These are phyloP conservation scores for Polia nebulosa DNA, from an alignment of 2,888 invertebrate genomes.

Conservation along the genomic window DNA sequence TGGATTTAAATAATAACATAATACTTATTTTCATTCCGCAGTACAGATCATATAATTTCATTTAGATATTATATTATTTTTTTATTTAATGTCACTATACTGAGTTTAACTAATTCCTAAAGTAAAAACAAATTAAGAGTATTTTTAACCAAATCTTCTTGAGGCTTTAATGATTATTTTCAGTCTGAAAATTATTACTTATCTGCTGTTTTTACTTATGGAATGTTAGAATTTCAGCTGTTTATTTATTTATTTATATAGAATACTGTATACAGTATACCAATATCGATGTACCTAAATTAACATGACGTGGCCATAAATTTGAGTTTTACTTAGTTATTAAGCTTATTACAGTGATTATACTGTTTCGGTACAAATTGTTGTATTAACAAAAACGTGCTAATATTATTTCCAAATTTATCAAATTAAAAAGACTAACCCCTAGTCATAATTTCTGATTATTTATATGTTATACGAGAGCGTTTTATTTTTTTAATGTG, in stretches of 20 bases:
- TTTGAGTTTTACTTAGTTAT: conserved; percentile 67
- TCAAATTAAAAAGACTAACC: conserved; percentile 76
- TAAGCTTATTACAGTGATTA: conserved; percentile 49
- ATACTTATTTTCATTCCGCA: conserved; percentile 68
- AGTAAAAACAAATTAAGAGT: neutral
- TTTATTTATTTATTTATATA: conserved; percentile 36
- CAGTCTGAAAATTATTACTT: no score
- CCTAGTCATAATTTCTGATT: conserved; percentile 76
- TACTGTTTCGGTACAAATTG: conserved; percentile 59
- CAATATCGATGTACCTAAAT: conserved; percentile 68
- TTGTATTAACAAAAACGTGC: conserved; percentile 54
- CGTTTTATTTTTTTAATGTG: conserved; percentile 4
- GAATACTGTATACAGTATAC: conserved; percentile 38
- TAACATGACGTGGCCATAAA: conserved; percentile 77
- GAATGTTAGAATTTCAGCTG: conserved; percentile 19
- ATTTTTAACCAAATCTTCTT: no score
- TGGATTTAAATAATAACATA: conserved; percentile 31
- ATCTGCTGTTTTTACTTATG: neutral
- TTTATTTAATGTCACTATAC: conserved; percentile 24
- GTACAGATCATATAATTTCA: conserved; percentile 56
- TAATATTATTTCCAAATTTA: conserved; percentile 57
- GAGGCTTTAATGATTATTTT: no score
- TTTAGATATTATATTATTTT: conserved; percentile 28
- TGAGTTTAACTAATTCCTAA: conserved; percentile 20
- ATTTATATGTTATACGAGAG: conserved; percentile 20